A percentile compares a stretch with the other conserved stretches of the same genome.
Conservation (phyloP, 1,140 invertebrate species). For the Neodiprion lecontei region DNA sequence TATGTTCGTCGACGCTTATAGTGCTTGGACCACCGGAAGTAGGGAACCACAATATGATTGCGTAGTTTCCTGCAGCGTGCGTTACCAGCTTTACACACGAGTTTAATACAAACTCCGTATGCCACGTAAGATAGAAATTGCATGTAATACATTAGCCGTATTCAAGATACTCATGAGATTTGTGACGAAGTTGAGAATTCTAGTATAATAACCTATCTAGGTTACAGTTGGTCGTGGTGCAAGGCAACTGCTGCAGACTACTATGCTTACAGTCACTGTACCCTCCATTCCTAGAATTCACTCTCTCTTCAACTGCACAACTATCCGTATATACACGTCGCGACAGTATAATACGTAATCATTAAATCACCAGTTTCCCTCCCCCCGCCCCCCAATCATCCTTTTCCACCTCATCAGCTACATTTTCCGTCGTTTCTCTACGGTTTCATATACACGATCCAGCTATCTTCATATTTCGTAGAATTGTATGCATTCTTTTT, state of each 20-base stretch:
- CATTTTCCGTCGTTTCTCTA: too few relatives aligned
- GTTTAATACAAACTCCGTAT: too few relatives aligned
- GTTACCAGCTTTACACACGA: neutral
- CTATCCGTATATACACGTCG: neutral
- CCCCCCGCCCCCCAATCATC: neutral
- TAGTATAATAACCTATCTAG: neutral
- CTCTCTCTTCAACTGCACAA: neutral
- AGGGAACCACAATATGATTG: slow-evolving; percentile 11
- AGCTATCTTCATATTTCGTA: too few relatives aligned
- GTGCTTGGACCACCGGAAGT: slow-evolving; percentile 1
- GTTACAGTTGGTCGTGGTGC: neutral
- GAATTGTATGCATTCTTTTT: too few relatives aligned
- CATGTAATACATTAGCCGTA: neutral
- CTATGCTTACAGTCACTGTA: neutral
- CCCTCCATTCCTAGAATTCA: neutral
- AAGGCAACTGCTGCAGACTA: neutral
- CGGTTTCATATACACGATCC: too few relatives aligned
- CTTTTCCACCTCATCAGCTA: too few relatives aligned
- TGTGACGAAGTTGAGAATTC: neutral
- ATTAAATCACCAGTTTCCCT: neutral
- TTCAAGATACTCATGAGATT: neutral
- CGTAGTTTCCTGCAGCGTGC: neutral
- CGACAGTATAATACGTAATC: neutral
- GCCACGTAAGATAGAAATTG: too few relatives aligned
- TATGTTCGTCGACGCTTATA: too few relatives aligned